Evolutionary conservation across 2,797 vertebrate species (phyloP), one percentile per base, ranked within the genome.

Genomic region (Rachycentron canadum): DNA sequence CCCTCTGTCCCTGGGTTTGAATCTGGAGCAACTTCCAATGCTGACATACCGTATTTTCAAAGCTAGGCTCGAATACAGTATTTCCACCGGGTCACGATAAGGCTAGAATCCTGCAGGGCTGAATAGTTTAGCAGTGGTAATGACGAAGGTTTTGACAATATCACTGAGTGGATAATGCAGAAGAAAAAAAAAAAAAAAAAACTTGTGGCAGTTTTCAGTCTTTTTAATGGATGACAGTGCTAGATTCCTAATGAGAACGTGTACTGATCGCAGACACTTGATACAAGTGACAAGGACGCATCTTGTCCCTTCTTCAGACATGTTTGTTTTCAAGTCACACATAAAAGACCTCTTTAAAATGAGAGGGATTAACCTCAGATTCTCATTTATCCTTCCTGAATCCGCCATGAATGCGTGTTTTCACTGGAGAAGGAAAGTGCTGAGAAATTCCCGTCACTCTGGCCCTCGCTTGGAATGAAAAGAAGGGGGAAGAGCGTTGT

Each of bases 361-460:
- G 86, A 81, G 28, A 14, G 26, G 62, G 73, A 83, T 86, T 87
- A 84, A 82, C 86, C 84, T 87, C 76, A 62, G 77, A 84, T 47
- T 66, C 78, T 87, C 64, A 82, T 85, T 83, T 65, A 72, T 90
- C 70, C 80, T 56, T 52, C 17, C 76, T 41, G 52, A 47, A 67
- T 53, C 49, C 32, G 10, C 50, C 64, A 56, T 61, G 8, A 81
- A 73, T 38, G 41, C 55, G 32, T 28, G n/a, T 82, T 77, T 72
- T 63, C 61, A 45, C 41, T 32, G 45, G 59, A 58, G 32, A 34
- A 40, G 26, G 32, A 34, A 40, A 30, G 40, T 69, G 43, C 63
- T 85, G 76, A 59, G 0, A n/a, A 30, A 90, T 84, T 81, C 81
- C 60, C 47, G 41, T 82, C 71, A 79, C 73, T 73, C 19, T 2